Evolutionary conservation across 2,888 invertebrate species (phyloP), one percentile per base, ranked within the genome.

Genomic region (Cheilosia impressa): DNA sequence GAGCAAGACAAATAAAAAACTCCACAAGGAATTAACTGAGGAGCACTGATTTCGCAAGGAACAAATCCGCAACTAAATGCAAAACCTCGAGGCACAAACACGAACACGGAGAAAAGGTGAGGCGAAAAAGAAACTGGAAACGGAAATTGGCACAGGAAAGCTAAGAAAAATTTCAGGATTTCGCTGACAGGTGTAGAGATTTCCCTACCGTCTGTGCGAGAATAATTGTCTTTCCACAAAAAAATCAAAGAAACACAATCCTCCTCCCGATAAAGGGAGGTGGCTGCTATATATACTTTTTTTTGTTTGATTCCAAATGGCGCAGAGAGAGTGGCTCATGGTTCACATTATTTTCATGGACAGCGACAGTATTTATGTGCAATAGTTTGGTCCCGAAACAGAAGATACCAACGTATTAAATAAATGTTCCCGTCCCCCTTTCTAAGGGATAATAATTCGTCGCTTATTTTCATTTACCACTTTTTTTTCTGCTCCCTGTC

Each of bases 141-240:
- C 69, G 84, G 80, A 84, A 80, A 84, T 84, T 84, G 84, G 79
- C 84, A 65, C 47, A 80, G 60, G 43, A 80, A 80, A 55, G 68
- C 78, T 62, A 63, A 79, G 63, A 76, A 80, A 79, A 80, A 52
- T 47, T 58, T 34, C 47, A 47, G 78, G 62, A 69, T 73, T 71
- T 55, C 43, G 75, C 73, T 84, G 84, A 84, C 84, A 84, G 84
- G 84, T 84, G 84, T 80, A 65, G 60, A 80, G 58, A 73, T 83
- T 83, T 78, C 50, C 78, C 68, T 63, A 73, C 73, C 73, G 62
- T 72, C 77, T 71, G 71, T 82, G 77, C 55, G 73, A 73, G 63
- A 79, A 73, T 83, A 83, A 83, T 83, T 73, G 79, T 83, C 50
- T 73, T 63, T 75, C 50, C n/a, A 41, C 38, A 57, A 55, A 45